Evolutionary conservation across 2,113 vertebrate species (phyloP).

Genomic region (Rhineura floridana): DNA sequence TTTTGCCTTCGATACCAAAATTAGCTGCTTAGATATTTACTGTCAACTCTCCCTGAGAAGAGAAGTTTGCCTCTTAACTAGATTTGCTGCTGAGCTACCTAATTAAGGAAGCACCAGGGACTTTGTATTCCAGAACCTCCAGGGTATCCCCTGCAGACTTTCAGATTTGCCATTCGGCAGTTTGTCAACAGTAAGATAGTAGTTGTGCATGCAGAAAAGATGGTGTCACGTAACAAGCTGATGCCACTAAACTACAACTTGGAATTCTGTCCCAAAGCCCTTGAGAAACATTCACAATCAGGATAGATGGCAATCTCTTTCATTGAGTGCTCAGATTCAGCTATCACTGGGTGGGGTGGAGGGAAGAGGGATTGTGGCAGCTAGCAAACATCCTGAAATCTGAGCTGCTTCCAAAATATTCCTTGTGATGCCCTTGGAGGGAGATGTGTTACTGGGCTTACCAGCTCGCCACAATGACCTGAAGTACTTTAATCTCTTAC

Average conservation of each 20-base stretch:
- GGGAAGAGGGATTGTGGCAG: not conserved
- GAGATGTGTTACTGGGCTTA: not conserved
- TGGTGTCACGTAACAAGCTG: not conserved
- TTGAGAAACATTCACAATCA: not conserved
- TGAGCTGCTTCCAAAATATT: not conserved
- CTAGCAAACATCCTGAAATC: not conserved
- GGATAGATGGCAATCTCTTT: not conserved
- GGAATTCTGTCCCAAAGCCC: not conserved
- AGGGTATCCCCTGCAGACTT: not conserved
- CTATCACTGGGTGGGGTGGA: fast-evolving
- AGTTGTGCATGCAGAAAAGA: not conserved
- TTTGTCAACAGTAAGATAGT: not conserved
- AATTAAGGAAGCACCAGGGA: not conserved
- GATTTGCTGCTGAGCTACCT: not conserved
- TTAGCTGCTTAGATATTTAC: not conserved
- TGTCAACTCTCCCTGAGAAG: not conserved
- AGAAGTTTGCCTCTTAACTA: not conserved
- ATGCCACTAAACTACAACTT: not conserved
- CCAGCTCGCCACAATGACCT: not conserved
- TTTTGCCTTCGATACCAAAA: not conserved
- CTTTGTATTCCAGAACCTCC: not conserved
- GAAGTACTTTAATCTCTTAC: not conserved
- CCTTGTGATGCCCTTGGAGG: not conserved
- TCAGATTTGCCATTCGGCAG: not conserved
- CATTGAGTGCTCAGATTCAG: not conserved